Evolutionary conservation across 1,140 invertebrate genomes (phyloP), one percentile per base, ranked within the genome.

Genomic region (Lethrus apterus): DNA sequence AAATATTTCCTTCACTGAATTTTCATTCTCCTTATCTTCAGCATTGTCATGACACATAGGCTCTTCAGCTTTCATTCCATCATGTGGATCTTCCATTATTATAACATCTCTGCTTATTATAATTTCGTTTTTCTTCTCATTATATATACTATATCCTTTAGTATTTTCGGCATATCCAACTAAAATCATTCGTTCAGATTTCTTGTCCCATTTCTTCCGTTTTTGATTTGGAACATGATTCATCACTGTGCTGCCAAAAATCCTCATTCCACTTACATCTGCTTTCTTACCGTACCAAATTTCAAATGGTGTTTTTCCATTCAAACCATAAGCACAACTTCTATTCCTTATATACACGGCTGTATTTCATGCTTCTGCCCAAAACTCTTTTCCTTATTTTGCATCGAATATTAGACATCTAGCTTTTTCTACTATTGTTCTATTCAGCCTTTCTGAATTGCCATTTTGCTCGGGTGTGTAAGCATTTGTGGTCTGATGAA

Each of bases 311-410:
- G 71, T 73, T 46, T 42, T 49, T 5, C 32, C 46, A 17, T 17
- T 10, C 11, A 46, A 21, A 1, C 44, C 33, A 4, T 18, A 9
- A 29, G 21, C 35, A n/a, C 44, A 3, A 4, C 52, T 44, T 30
- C 63, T 44, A 45, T 73, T 75, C 26, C 59, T 62, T 5, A 72
- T 43, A 47, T 70, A 70, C 7, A 59, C 57, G 4, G 69, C 66
- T 4, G 62, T 67, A 4, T 53, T 47, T 2, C 63, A 40, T 2
- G 67, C 64, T 58, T 72, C 71, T 8, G 63, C 68, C 71, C 71
- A 74, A 52, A 61, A 69, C 10, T 44, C 47, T 14, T 62, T 60
- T 4, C 33, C 11, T 30, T 71, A 47, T 2, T 59, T 50, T 24
- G 62, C 55, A 33, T 66, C 65, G 13, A 51, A 32, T n/a, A 72